phyloP scores from a whole-genome alignment of 2,797 vertebrate species.

The Coreius guichenoti region DNA sequence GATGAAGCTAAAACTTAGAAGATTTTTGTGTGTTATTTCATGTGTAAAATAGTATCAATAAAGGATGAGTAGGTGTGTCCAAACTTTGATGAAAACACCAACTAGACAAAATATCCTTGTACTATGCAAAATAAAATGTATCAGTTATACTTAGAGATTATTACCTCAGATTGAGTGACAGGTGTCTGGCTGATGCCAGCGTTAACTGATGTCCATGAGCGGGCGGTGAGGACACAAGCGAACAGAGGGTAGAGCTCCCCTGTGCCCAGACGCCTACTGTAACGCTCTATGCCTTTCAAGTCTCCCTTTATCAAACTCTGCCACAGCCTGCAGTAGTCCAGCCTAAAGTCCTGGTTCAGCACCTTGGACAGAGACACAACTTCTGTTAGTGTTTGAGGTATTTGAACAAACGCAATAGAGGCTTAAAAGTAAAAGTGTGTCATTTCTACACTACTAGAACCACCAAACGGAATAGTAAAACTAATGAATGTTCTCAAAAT shows the following conservation, averaged over 20 bases:
- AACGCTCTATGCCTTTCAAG: constrained; percentile 85
- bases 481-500: background rate
- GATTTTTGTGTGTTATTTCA: background rate
- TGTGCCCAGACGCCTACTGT: constrained; percentile 87
- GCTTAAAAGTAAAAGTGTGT: background rate
- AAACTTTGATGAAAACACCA: background rate
- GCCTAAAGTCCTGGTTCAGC: constrained; percentile 87
- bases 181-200: constrained; percentile 86
- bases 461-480: background rate
- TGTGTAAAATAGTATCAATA: background rate
- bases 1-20: background rate
- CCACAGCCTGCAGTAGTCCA: constrained; percentile 95
- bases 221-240: constrained; percentile 91
- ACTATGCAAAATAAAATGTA: background rate
- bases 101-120: background rate
- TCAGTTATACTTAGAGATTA: background rate
- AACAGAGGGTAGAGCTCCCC: constrained; percentile 93
- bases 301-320: constrained; percentile 89
- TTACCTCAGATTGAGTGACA: constrained; percentile 85
- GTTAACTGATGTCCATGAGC: constrained; percentile 91
- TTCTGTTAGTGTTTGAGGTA: background rate
- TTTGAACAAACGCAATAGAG: background rate
- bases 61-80: background rate
- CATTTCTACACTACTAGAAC: background rate
- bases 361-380: constrained; percentile 71